Base-by-base conservation (phyloP, 2,113 vertebrate genomes). In the Ariopsis seemanni region DNA sequence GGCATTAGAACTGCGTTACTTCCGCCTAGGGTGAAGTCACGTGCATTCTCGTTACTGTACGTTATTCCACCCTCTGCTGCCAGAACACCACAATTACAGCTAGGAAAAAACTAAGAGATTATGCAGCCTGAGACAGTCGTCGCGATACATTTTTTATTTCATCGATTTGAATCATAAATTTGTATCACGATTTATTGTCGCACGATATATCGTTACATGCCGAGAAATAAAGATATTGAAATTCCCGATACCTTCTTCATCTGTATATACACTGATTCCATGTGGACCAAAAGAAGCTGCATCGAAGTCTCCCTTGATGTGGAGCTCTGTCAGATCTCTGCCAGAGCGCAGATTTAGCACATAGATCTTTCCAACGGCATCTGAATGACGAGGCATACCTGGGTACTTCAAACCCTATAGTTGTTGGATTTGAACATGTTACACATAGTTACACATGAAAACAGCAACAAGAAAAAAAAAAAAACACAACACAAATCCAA, bases 251-350 rank as follows among this genome's bases (percentile, higher is more conserved):
- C 97, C 97, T 92, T 94, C 97, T 91, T 94, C 91, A 88, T 97
- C 95, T 0, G 92, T 74, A 57, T 95, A 99, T 12, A 93, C 89
- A 87, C 97, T 97, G 87, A 99, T 97, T 89, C 98, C 98, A 71
- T 99, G 97, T 72, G 98, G 97, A 91, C 96, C 98, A 92, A 99
- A 98, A 0, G 95, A 96, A 0, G 94, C 92, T 86, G 96, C 50
- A 81, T 99, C 97, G 92, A 98, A 98, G 42, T 95, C 95, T 85
- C 94, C 93, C 77, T 95, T 95, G 92, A 99, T 96, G 74, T 91
- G 93, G 67, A 99, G 90, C 86, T 95, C 95, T 83, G 94, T 82
- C 17, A 95, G 95, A 90, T 86, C 96, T 74, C 94, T 89, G 15
- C 88, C 89, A 81, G 94, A 86, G 81, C 96, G 93, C 88, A 99